Conservation (phyloP, 2,888 invertebrate species). For the Mystacides longicornis region DNA sequence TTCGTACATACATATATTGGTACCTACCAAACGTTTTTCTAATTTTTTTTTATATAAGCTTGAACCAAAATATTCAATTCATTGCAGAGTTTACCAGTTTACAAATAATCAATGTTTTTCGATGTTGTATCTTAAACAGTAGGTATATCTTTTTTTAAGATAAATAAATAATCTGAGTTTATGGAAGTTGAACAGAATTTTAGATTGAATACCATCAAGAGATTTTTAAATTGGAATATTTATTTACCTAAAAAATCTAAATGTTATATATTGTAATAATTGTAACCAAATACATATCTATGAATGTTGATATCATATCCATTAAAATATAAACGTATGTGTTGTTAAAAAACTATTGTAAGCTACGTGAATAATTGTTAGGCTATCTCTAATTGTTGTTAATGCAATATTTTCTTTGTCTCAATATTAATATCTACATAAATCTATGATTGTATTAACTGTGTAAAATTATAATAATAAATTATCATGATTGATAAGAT, state of each 20-base stretch:
- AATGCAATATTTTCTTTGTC: conserved; percentile 23
- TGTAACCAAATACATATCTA: background rate
- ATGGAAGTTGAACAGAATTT: too few relatives aligned
- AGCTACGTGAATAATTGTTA: background rate
- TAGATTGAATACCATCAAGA: too few relatives aligned
- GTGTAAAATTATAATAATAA: conserved; percentile 17
- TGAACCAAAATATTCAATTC: too few relatives aligned
- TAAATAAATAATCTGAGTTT: too few relatives aligned
- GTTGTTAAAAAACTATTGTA: conserved; percentile 20
- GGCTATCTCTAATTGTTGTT: conserved; percentile 25
- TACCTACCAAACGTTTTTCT: background rate
- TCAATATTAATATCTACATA: conserved; percentile 21
- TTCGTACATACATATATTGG: background rate
- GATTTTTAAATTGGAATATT: too few relatives aligned
- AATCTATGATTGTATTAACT: conserved; percentile 14
- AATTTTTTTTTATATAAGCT: background rate
- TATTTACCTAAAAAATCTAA: too few relatives aligned
- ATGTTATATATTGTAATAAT: too few relatives aligned
- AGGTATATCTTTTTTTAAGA: too few relatives aligned
- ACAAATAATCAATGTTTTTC: too few relatives aligned
- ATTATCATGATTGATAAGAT: conserved; percentile 21
- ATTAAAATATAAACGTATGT: conserved; percentile 14
- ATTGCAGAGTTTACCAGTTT: too few relatives aligned
- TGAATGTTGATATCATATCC: background rate
- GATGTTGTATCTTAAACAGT: too few relatives aligned